Evolutionary conservation across 2,113 vertebrate species (phyloP), one percentile per base, ranked within the genome.

Genomic region (Podarcis muralis): DNA sequence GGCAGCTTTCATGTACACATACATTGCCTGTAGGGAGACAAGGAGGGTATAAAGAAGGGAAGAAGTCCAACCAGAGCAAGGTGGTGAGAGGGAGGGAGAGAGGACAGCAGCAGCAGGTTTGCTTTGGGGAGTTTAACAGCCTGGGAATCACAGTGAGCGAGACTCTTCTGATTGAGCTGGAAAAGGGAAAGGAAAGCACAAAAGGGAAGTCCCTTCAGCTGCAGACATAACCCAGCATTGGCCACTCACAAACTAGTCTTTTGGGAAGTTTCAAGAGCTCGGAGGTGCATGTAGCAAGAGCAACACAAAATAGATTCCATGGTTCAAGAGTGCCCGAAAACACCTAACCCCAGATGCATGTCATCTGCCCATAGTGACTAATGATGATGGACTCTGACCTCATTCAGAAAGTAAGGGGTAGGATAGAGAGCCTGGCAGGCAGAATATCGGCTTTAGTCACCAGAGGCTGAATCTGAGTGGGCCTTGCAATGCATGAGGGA

Each of bases 1-100:
- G 92, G 98, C 97, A 6, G 97, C 98, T 97, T 99, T 99, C 98
- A 99, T 99, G 93, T 98, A 99, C 5, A 97, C 96, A 83, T 99
- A 99, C 78, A 98, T 99, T 15, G 98, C 98, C 98, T 99, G 94
- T 43, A 79, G 83, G 25, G 48, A 71, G 40, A 25, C 20, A 88
- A 32, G 11, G 27, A 68, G 74, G 1, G 1, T 25, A 59, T 32
- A 15, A 12, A 32, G 9, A 32, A 57, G 12, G 20, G 6, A 3
- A 35, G 22, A 72, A 72, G 4, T 20, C 32, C 43, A 72, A 8
- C 3, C 57, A 37, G 18, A n/a, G n/a, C 23, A 27, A 57, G 11
- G 48, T 53, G 48, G 16, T 11, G 30, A 30, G 30, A 18, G 43
- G 53, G 6, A 3, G 27, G 20, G 11, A 3, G 27, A 11, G 11